Base-by-base conservation (phyloP, 2,113 vertebrate genomes). In the Syngnathus scovelli region DNA sequence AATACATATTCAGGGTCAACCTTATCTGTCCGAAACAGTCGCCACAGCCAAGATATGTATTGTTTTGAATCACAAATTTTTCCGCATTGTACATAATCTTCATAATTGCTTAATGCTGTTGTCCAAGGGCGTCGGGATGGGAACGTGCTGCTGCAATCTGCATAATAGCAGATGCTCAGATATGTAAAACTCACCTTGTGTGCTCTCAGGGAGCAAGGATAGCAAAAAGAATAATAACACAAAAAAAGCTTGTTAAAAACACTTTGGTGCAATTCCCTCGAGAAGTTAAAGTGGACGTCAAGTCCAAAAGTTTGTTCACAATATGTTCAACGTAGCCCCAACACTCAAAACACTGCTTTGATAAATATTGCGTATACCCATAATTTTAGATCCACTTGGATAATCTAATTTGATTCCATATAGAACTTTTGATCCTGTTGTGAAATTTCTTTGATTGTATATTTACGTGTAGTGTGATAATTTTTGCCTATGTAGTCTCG, bases 31-130 rank as follows among this genome's bases (percentile, higher is more conserved):
- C 62, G 85, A 79, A 86, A 89, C 90, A 90, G 83, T 90, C 88
- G 89, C 84, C 67, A 27, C 74, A 8, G 70, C 75, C 41, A 68
- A 83, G 84, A 78, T 85, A 75, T 21, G 84, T 82, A 86, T 52
- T 80, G 87, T 88, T 90, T 88, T 89, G 89, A 90, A 92, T 91
- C 89, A 41, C 90, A 92, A 92, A 92, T 92, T 85, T 71, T 73
- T 79, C 81, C 10, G 65, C 86, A 87, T 80, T 82, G 81, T 77
- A 88, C 88, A 82, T 87, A 79, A 87, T 85, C 81, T 87, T 88
- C 85, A 83, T 91, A 90, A 92, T 91, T 89, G 86, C 90, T 91
- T 83, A 85, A 87, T 81, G 89, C 87, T 76, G 89, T 86, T 91
- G 91, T 90, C 88, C 91, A 91, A 92, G 91, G 90, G 88, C 92